Conservation (phyloP, 2,888 invertebrate genomes). For the Mythimna ferrago region DNA sequence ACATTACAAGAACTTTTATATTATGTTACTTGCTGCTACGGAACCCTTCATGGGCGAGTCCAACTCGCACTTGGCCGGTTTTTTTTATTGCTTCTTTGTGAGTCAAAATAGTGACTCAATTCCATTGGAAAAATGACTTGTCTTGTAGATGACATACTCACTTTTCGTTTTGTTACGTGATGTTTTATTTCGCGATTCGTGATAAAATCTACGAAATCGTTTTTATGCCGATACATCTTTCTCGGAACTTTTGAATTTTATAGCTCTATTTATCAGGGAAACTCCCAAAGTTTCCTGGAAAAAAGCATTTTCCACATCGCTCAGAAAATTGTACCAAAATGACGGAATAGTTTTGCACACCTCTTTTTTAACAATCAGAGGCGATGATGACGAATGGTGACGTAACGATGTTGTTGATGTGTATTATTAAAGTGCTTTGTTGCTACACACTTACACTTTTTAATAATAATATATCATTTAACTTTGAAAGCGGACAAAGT, state of each 20-base stretch:
- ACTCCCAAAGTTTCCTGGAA: not conserved
- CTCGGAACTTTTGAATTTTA: constrained; percentile 19
- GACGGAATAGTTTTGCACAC: not conserved
- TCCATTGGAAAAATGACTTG: constrained; percentile 12
- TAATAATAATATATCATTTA: too few relatives aligned
- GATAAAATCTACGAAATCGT: constrained; percentile 21
- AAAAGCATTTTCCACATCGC: too few relatives aligned
- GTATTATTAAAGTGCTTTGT: too few relatives aligned
- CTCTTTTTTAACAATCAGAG: not conserved
- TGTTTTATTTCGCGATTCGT: constrained; percentile 8
- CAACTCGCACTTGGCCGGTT: too few relatives aligned
- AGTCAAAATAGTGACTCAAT: constrained; percentile 53
- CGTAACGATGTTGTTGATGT: too few relatives aligned
- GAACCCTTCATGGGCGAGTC: too few relatives aligned
- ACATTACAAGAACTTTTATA: too few relatives aligned
- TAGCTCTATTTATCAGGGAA: constrained; percentile 3
- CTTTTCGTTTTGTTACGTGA: constrained; percentile 31
- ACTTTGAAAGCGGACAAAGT: too few relatives aligned
- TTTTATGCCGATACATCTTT: constrained; percentile 18
- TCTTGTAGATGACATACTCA: constrained; percentile 22
- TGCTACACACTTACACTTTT: too few relatives aligned
- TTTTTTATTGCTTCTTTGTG: constrained; percentile 17
- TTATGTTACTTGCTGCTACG: too few relatives aligned
- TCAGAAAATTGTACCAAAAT: too few relatives aligned
- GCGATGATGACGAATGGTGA: too few relatives aligned